A percentile compares a stretch with the other conserved stretches of the same genome.
These are phyloP conservation scores for Montipora capricornis DNA, from an alignment of 64 coral and sea anemone species.

Conservation along the genomic window DNA sequence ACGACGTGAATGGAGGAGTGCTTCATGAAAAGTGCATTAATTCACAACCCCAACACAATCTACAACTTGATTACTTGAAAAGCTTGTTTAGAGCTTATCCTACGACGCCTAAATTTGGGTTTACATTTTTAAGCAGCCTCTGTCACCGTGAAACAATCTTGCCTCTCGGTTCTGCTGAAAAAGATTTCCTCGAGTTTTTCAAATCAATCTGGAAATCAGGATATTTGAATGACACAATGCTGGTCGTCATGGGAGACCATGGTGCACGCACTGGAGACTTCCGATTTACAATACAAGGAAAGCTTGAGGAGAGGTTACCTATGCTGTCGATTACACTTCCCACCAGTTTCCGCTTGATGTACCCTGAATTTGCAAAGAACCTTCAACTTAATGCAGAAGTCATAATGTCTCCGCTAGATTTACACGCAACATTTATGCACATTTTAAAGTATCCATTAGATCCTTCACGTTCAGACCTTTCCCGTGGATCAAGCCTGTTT, in stretches of 20 bases:
- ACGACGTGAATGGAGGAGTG: constrained; percentile 12
- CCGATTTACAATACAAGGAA: constrained; percentile 85
- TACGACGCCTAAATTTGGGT: constrained; percentile 77
- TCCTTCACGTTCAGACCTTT: constrained; percentile 73
- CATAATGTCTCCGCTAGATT: constrained; percentile 87
- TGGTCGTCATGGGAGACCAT: constrained; percentile 91
- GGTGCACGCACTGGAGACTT: constrained; percentile 85
- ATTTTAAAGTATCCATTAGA: constrained; percentile 78
- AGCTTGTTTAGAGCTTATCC: constrained; percentile 90
- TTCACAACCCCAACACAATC: constrained; percentile 82
- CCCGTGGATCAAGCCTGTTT: constrained; percentile 68
- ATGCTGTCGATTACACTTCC: constrained; percentile 85
- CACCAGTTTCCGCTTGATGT: constrained; percentile 58
- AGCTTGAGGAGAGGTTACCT: constrained; percentile 85
- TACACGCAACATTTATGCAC: constrained; percentile 96
- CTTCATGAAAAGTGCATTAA: constrained; percentile 80
- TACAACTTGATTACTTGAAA: constrained; percentile 86
- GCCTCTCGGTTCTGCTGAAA: constrained; percentile 62
- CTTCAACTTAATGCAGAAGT: constrained; percentile 67
- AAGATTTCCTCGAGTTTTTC: constrained; percentile 78
- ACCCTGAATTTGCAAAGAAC: constrained; percentile 66
- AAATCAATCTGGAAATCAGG: constrained; percentile 66
- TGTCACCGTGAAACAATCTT: constrained; percentile 79
- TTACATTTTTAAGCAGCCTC: constrained; percentile 84
- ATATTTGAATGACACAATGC: constrained; percentile 79